These are phyloP conservation scores for Perca fluviatilis DNA, from an alignment of 2,113 vertebrate species.

Conservation along the genomic window DNA sequence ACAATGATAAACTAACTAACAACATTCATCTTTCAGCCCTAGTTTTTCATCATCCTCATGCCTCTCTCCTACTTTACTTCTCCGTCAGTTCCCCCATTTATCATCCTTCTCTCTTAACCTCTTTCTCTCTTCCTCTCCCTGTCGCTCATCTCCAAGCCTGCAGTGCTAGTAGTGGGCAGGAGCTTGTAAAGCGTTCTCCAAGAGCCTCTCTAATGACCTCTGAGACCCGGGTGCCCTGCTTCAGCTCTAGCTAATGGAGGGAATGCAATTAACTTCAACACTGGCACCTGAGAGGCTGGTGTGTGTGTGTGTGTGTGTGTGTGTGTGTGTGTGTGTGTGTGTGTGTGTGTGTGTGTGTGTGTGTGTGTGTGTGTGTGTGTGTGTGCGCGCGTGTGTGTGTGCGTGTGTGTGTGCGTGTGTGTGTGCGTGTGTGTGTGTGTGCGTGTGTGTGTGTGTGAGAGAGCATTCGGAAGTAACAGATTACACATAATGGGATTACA, in stretches of 20 bases:
- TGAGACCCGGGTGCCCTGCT: conserved; percentile 72
- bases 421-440: background rate
- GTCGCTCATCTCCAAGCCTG: conserved; percentile 13
- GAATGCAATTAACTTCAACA: conserved; percentile 84
- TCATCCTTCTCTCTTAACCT: conserved; percentile 10
- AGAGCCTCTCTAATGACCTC: conserved; percentile 77
- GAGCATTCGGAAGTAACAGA: conserved; percentile 74
- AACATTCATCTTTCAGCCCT: background rate
- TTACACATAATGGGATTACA: conserved; percentile 78
- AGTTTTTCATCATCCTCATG: background rate
- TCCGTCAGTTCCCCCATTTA: conserved; percentile 5
- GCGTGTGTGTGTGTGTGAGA: background rate
- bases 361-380: conserved; percentile 1
- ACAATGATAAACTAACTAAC: background rate
- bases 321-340: conserved; percentile 12
- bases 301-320: background rate
- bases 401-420: background rate
- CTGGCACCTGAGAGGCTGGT: conserved; percentile 81
- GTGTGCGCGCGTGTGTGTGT: background rate
- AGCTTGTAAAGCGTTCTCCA: conserved; percentile 51
- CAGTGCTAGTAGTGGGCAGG: conserved; percentile 6
- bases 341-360: background rate
- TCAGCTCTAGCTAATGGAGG: conserved; percentile 79
- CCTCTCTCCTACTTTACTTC: conserved; percentile 3
- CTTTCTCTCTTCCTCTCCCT: conserved; percentile 8